phyloP scores from a whole-genome alignment of 2,888 invertebrate genomes.

The Apocheima hispidaria region DNA sequence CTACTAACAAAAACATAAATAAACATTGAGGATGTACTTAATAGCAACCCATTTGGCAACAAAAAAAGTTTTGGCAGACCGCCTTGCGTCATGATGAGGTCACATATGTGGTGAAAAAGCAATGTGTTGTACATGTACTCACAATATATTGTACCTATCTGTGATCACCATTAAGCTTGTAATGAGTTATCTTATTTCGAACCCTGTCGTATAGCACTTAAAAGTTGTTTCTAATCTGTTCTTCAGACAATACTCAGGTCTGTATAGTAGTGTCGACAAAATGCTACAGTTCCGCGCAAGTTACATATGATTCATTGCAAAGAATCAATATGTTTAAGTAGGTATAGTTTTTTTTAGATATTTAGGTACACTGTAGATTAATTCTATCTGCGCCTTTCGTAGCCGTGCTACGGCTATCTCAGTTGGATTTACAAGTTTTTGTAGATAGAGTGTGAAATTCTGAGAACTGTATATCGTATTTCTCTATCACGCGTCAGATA shows the following conservation, averaged over 20 bases:
- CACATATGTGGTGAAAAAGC: slow-evolving; percentile 16
- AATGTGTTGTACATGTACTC: no score
- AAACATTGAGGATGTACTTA: slow-evolving; percentile 13
- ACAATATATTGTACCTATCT: neutral
- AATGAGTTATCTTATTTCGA: neutral
- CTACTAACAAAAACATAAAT: slow-evolving; percentile 3
- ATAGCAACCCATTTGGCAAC: slow-evolving; percentile 11
- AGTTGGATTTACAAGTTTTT: no score
- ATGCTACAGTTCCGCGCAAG: neutral
- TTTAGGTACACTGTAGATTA: no score
- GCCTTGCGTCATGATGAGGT: slow-evolving; percentile 28
- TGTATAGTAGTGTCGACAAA: neutral
- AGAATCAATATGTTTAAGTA: neutral
- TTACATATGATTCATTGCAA: neutral
- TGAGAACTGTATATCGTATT: no score
- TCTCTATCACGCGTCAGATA: no score
- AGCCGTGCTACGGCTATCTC: no score
- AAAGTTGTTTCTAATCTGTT: neutral
- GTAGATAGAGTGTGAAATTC: no score
- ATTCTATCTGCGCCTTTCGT: no score
- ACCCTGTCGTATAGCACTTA: neutral
- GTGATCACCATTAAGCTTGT: neutral
- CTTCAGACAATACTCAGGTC: neutral
- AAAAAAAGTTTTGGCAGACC: slow-evolving; percentile 22
- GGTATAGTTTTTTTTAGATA: no score